Percentiles rank a stretch among this genome's conserved stretches.
These are phyloP conservation scores for Scleropages formosus DNA, from an alignment of 2,797 vertebrate species.

Conservation along the genomic window DNA sequence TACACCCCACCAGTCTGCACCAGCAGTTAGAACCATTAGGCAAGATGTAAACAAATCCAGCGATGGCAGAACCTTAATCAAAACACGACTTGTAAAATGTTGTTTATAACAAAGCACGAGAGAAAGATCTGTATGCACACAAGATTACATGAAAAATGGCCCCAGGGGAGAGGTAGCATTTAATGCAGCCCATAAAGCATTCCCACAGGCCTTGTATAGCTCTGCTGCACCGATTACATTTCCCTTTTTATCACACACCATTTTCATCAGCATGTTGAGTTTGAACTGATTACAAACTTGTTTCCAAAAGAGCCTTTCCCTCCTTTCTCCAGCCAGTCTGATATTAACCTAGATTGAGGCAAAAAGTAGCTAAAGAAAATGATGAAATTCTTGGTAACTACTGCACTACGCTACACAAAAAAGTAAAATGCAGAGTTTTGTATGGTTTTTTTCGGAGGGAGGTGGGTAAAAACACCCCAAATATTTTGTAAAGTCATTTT, in stretches of 20 bases:
- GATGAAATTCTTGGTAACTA: not conserved
- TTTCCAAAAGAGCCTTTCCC: not conserved
- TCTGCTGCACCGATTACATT: conserved; percentile 52
- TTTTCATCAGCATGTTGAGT: conserved; percentile 49
- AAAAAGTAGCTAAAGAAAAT: not conserved
- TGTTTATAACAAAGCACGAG: too few species aligned
- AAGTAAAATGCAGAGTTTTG: not conserved
- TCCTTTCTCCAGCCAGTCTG: not conserved
- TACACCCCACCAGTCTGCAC: not conserved
- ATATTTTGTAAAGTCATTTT: too few species aligned
- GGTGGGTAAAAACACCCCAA: too few species aligned
- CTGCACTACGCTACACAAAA: not conserved
- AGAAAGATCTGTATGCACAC: too few species aligned
- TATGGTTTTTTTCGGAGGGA: too few species aligned
- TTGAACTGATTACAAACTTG: conserved; percentile 24
- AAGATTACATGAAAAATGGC: conserved; percentile 45
- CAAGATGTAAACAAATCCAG: too few species aligned
- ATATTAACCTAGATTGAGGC: not conserved
- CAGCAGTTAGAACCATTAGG: not conserved
- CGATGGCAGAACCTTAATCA: too few species aligned
- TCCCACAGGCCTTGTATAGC: conserved; percentile 57
- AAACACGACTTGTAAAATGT: conserved; percentile 30
- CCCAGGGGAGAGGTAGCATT: conserved; percentile 45
- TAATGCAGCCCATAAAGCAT: conserved; percentile 35
- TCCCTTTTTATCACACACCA: conserved; percentile 46